A percentile compares a stretch with the other conserved stretches of the same genome.
Conservation (phyloP, 2,888 invertebrate species). For the Oxyteleia sp. region DNA sequence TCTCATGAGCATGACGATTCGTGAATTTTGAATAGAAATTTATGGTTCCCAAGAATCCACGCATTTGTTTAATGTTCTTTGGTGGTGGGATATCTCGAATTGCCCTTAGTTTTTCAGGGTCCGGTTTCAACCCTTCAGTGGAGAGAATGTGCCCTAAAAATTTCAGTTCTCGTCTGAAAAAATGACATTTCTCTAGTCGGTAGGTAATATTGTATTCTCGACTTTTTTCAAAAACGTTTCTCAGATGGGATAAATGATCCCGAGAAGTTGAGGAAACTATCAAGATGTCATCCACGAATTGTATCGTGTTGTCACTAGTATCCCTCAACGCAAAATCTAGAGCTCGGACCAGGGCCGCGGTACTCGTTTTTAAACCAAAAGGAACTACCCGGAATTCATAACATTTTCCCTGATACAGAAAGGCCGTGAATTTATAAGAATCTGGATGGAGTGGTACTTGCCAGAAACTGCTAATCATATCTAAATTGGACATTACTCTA, state of each 20-base stretch:
- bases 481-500: constrained; percentile 1
- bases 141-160: not conserved
- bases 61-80: not conserved
- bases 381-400: not conserved
- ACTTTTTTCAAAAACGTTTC: not conserved
- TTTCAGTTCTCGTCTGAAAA: not conserved
- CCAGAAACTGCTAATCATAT: constrained; percentile 17
- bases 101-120: not conserved
- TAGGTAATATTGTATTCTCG: not conserved
- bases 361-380: not conserved
- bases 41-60: not conserved
- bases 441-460: constrained; percentile 5
- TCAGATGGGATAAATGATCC: not conserved
- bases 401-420: not conserved
- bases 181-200: not conserved
- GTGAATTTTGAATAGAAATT: not conserved
- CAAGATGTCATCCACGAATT: not conserved
- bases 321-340: not conserved
- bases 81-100: not conserved
- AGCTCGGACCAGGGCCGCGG: not conserved
- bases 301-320: not conserved
- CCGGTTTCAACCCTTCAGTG: not conserved
- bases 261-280: not conserved
- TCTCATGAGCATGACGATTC: not conserved
- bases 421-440: constrained; percentile 6